Base-by-base conservation (phyloP, 1,140 invertebrate genomes). In the Ganaspis sp. region DNA sequence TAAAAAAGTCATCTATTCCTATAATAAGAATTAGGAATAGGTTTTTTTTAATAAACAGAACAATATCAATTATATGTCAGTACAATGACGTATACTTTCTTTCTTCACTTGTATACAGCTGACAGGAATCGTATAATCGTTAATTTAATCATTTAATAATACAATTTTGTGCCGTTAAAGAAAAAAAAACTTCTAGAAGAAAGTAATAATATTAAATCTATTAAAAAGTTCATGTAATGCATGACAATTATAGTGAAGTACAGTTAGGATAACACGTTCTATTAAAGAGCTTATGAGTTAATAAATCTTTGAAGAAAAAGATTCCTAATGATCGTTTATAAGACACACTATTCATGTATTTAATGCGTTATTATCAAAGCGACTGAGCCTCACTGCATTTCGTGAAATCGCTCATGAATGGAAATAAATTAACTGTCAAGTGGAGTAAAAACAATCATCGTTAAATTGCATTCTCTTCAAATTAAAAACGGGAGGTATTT, bases 261-360 rank as follows among this genome's bases (percentile, higher is more conserved):
- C 42, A n/a, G 42, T 45, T 45, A n/a, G 12, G n/a, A 45, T 45
- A 45, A 45, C 42, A 45, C n/a, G 42, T 45, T 45, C 42, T n/a
- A 45, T 45, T 45, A 45, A 45, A n/a, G 42, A 45, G 42, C 42
- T 45, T 45, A n/a, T 15, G n/a, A n/a, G 42, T 45, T 45, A 45
- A 45, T 45, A 45, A 45, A 45, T 45, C 42, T 15, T 45, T 45
- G n/a, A 4, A n/a, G 42, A n/a, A 45, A 45, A 12, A 45, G n/a
- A 15, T 45, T 15, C n/a, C 12, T 45, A 45, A 45, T 45, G 11
- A 45, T 45, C 42, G 5, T 15, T 45, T 45, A n/a, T 45, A n/a
- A 45, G 42, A 4, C 42, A 4, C 12, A 45, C 42, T n/a, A 45
- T 45, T 45, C 42, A 45, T n/a, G 1, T n/a, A 45, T 45, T n/a